Evolutionary conservation across 2,113 vertebrate genomes (phyloP).

Genomic region (Pterocles burchelli): DNA sequence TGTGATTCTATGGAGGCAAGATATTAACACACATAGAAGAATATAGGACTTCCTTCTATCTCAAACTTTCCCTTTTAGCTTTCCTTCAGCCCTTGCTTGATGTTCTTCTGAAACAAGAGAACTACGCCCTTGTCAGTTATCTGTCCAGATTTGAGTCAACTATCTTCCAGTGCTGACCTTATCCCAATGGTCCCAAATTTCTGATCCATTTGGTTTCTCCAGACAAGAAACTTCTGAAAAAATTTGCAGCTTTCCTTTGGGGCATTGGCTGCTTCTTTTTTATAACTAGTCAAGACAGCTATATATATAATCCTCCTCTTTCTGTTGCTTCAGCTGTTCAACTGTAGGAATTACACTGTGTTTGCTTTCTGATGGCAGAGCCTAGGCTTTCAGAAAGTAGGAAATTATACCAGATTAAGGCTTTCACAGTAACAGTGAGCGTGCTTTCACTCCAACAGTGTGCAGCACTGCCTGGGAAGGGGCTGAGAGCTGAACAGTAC

Average conservation of each 20-base stretch:
- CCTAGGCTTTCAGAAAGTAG: neutral
- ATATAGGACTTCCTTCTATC: neutral
- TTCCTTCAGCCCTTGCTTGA: neutral
- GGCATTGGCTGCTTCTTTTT: neutral
- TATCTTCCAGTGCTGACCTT: neutral
- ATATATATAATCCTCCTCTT: neutral
- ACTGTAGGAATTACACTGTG: neutral
- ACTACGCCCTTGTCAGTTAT: neutral
- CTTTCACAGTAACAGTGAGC: neutral
- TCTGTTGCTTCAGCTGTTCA: neutral
- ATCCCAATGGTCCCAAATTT: neutral
- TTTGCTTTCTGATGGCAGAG: neutral
- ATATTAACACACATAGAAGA: neutral
- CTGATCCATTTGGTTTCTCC: neutral
- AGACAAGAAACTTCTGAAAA: neutral
- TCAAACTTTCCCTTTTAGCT: neutral
- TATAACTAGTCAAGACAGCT: neutral
- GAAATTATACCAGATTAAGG: neutral
- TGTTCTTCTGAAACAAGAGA: neutral
- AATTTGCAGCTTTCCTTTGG: neutral
- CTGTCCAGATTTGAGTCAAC: neutral
- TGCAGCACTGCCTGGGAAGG: neutral
- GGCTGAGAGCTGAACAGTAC: neutral
- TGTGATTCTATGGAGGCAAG: neutral
- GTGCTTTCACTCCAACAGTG: neutral